Conservation (phyloP, 2,888 invertebrate species). For the Agrochola macilenta region DNA sequence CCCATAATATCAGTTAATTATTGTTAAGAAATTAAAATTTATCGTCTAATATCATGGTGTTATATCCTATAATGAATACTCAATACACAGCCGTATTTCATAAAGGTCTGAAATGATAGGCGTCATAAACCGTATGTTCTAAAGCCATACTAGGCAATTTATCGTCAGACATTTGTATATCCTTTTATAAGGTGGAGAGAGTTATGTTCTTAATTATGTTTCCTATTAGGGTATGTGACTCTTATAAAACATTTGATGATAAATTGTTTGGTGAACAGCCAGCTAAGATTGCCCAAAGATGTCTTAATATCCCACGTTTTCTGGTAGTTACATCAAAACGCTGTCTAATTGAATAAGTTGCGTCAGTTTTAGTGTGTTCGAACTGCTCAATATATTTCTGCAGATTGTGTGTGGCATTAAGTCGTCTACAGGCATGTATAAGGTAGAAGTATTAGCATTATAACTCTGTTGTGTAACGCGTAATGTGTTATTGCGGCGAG, state of each 20-base stretch:
- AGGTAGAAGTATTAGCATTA: slow-evolving; percentile 10
- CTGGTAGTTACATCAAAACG: background rate
- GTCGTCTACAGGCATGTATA: slow-evolving; percentile 1
- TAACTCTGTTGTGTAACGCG: slow-evolving; percentile 31
- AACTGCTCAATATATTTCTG: background rate
- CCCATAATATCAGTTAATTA: background rate
- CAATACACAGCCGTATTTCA: slow-evolving; percentile 13
- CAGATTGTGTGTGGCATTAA: slow-evolving; percentile 5
- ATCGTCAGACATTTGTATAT: background rate
- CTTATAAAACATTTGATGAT: slow-evolving; percentile 6
- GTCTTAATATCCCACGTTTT: slow-evolving; percentile 1
- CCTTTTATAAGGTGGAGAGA: background rate
- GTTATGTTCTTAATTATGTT: background rate
- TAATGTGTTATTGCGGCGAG: slow-evolving; percentile 29
- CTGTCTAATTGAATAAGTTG: background rate
- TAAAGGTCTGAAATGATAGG: slow-evolving; percentile 21
- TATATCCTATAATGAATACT: slow-evolving; percentile 11
- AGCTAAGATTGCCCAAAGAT: slow-evolving; percentile 4
- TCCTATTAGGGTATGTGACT: background rate
- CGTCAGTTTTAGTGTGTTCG: background rate
- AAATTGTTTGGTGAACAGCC: slow-evolving; percentile 21
- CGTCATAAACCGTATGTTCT: slow-evolving; percentile 33
- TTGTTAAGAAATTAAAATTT: slow-evolving; percentile 18
- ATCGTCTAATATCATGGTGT: slow-evolving; percentile 25
- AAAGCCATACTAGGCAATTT: slow-evolving; percentile 21